Evolutionary conservation across 2,888 invertebrate genomes (phyloP).

Genomic region (Holacanthella duospinosa): DNA sequence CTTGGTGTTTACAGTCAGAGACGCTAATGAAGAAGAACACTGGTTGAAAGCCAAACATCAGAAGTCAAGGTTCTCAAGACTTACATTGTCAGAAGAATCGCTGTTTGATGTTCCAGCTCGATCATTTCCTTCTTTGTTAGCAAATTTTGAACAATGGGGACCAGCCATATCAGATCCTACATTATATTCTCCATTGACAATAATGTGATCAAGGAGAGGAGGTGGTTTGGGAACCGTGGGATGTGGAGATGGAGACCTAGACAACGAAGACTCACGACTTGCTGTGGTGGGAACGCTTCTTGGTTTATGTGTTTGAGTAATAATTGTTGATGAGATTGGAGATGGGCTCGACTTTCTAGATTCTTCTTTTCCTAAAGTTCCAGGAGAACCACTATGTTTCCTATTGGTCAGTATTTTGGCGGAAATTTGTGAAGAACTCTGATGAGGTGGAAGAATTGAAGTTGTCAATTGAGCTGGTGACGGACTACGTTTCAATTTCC

Average conservation of each 20-base stretch:
- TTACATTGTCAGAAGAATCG: constrained; percentile 36
- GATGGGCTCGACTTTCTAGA: neutral
- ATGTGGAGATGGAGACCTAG: neutral
- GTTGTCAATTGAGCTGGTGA: neutral
- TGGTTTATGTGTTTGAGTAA: neutral
- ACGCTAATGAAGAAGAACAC: neutral
- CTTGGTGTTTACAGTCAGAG: too few relatives aligned
- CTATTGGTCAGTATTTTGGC: neutral
- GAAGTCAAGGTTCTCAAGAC: too few relatives aligned
- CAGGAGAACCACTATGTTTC: neutral
- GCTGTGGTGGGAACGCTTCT: neutral
- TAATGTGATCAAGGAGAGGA: neutral
- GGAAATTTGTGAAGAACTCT: neutral
- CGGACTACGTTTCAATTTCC: neutral
- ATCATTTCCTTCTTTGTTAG: constrained; percentile 1
- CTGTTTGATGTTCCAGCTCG: constrained; percentile 13
- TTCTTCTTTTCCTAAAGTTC: neutral
- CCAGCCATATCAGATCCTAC: constrained; percentile 24
- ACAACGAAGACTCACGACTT: neutral
- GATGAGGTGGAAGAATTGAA: neutral
- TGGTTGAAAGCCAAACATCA: too few relatives aligned
- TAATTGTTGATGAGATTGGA: neutral
- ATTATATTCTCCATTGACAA: constrained; percentile 20
- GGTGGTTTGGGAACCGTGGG: neutral
- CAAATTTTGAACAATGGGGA: constrained; percentile 29